Conservation (phyloP, 1,140 invertebrate species). For the Reticulitermes speratus region DNA sequence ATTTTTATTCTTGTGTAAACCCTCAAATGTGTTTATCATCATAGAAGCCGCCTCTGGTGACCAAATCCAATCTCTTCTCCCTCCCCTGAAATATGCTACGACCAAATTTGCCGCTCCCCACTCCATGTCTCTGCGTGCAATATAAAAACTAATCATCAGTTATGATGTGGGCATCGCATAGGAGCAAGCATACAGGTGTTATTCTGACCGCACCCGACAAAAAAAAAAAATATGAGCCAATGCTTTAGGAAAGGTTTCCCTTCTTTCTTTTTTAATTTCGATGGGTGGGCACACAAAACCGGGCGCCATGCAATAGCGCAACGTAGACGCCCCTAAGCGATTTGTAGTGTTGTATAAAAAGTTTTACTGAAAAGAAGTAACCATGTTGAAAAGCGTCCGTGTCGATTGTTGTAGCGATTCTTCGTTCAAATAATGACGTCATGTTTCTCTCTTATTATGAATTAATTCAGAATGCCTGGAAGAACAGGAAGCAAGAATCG, state of each 20-base stretch:
- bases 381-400: neutral
- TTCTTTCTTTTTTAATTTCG: neutral
- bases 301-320: neutral
- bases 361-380: neutral
- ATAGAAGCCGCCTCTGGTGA: too few species aligned
- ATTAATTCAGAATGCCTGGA: neutral
- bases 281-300: neutral
- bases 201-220: neutral
- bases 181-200: neutral
- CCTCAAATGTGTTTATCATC: too few species aligned
- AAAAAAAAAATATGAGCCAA: constrained; percentile 5
- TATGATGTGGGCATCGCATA: neutral
- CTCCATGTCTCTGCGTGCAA: neutral
- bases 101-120: neutral
- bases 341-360: neutral
- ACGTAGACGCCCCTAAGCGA: neutral
- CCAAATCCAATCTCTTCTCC: neutral
- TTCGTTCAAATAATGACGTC: neutral
- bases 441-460: neutral
- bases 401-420: neutral
- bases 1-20: too few species aligned
- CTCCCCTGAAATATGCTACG: neutral
- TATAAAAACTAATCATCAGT: neutral
- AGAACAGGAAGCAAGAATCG: too few species aligned
- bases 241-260: neutral